phyloP scores from a whole-genome alignment of 2,113 vertebrate species.

The Herpetotheres cachinnans region DNA sequence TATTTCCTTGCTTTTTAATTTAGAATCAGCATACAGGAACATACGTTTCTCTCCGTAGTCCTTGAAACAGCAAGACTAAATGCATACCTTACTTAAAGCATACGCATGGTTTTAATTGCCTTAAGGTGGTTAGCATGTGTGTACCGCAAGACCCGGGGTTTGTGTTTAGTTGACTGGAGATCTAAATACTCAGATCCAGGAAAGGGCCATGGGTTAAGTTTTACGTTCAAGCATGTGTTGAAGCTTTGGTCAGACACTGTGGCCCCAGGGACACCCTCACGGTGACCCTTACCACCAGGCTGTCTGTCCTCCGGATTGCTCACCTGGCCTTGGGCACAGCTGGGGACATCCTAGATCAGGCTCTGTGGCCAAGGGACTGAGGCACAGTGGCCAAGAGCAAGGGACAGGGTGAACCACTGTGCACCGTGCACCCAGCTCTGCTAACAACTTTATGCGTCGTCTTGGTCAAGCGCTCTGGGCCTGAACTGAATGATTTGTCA shows the following conservation, averaged over 20 bases:
- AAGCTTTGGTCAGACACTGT: not conserved
- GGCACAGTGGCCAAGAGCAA: not conserved
- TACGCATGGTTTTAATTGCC: rapidly evolving
- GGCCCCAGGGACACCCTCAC: not conserved
- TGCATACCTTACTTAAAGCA: rapidly evolving
- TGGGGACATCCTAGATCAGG: too few species aligned
- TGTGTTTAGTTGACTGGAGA: not conserved
- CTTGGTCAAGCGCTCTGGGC: too few species aligned
- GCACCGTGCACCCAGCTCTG: not conserved
- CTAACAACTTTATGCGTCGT: rapidly evolving
- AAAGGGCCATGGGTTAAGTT: not conserved
- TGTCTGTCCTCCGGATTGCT: rapidly evolving
- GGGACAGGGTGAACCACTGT: not conserved
- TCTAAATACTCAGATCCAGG: not conserved
- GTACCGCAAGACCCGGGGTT: rapidly evolving
- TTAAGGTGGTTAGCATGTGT: not conserved
- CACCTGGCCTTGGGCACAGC: rapidly evolving
- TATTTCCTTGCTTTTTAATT: not conserved
- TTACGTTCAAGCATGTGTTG: not conserved
- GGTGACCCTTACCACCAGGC: not conserved
- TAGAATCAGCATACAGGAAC: not conserved
- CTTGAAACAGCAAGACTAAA: not conserved
- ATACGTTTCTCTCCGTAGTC: not conserved
- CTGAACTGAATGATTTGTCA: not conserved
- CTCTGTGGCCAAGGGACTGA: not conserved